Conservation (phyloP, 2,113 vertebrate species). For the Hirundichthys speculiger region DNA sequence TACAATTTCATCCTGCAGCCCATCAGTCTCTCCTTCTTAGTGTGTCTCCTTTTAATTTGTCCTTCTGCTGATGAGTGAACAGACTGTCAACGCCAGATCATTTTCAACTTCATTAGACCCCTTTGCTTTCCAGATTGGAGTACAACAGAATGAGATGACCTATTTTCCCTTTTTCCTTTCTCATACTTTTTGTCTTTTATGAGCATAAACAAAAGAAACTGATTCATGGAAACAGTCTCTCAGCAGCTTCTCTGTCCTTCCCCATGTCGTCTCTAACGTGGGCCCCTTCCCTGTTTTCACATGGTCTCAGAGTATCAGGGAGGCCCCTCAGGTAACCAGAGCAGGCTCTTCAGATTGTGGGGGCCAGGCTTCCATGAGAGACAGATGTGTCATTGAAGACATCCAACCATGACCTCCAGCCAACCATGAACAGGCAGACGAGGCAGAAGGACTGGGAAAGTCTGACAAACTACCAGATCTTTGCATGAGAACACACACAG, state of each 20-base stretch:
- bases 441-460: constrained; percentile 28
- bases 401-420: constrained; percentile 41
- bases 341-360: constrained; percentile 40
- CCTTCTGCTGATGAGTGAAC: constrained; percentile 31
- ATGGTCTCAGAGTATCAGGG: constrained; percentile 33
- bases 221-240: constrained; percentile 10
- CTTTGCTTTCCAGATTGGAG: not conserved
- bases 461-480: constrained; percentile 40
- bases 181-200: constrained; percentile 9
- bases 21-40: constrained; percentile 2
- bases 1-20: not conserved
- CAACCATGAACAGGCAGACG: constrained; percentile 4
- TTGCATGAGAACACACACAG: constrained; percentile 32
- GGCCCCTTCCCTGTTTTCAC: constrained; percentile 47
- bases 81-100: constrained; percentile 52
- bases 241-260: constrained; percentile 31
- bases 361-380: constrained; percentile 40
- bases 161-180: not conserved
- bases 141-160: not conserved
- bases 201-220: constrained; percentile 1
- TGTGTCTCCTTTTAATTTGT: constrained; percentile 13
- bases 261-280: constrained; percentile 41
- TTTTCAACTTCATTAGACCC: constrained; percentile 27
- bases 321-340: constrained; percentile 68
- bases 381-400: constrained; percentile 63